Percentiles rank a stretch among this genome's conserved stretches.
These are phyloP conservation scores for Oryzias sinensis DNA, from an alignment of 2,797 vertebrate species.

Conservation along the genomic window DNA sequence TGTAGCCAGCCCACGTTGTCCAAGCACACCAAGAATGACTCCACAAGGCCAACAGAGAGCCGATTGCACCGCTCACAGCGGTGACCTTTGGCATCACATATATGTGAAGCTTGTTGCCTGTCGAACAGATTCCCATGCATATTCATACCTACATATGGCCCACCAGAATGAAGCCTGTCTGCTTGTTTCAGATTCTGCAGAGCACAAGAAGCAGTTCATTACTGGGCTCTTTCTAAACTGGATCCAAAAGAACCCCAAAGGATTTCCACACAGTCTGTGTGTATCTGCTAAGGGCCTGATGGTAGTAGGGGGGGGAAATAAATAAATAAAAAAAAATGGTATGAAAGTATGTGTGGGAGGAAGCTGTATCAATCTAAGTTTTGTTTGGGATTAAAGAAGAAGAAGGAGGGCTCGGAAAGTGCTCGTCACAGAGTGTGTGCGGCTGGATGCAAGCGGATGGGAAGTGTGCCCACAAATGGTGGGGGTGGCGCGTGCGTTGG, in stretches of 20 bases:
- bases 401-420: conserved; percentile 20
- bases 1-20: conserved; percentile 63
- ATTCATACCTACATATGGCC: conserved; percentile 82
- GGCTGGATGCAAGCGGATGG: conserved; percentile 30
- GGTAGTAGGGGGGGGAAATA: background rate
- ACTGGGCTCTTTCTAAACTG: conserved; percentile 56
- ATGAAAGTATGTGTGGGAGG: conserved; percentile 14
- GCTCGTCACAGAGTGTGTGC: conserved; percentile 7
- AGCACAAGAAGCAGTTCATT: conserved; percentile 67
- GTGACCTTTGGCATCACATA: conserved; percentile 77
- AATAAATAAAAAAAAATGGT: conserved; percentile 24
- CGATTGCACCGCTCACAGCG: conserved; percentile 71
- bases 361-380: conserved; percentile 28
- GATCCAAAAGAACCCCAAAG: conserved; percentile 56
- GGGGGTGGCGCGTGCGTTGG: conserved; percentile 49
- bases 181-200: conserved; percentile 56
- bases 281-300: conserved; percentile 28
- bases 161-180: conserved; percentile 73
- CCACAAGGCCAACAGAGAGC: conserved; percentile 66
- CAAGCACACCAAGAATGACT: conserved; percentile 56
- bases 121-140: conserved; percentile 81
- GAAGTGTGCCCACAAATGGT: conserved; percentile 39
- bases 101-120: conserved; percentile 70
- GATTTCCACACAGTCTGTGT: conserved; percentile 37
- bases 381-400: conserved; percentile 31